Base-by-base conservation (phyloP, 1,140 invertebrate species). In the Heterodera schachtii region DNA sequence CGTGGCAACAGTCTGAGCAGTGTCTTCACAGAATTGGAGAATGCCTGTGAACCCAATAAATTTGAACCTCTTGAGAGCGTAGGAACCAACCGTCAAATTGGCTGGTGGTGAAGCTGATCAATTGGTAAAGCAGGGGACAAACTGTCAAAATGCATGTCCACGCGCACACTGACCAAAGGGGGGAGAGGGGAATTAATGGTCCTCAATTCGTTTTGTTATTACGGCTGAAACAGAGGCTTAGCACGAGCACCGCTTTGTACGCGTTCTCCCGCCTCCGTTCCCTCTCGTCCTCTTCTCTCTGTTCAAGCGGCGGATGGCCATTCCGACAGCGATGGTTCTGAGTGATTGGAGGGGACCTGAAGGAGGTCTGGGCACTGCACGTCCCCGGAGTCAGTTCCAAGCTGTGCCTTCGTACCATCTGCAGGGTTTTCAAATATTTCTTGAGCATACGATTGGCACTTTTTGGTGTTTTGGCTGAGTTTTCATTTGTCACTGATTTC, bases 21-120 rank as follows among this genome's bases (percentile, higher is more conserved):
- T 85, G 46, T 80, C 83, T 60, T 86, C 85, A 66, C 85, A 86
- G 64, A 86, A 86, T 73, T 86, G 75, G 46, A 86, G 75, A 19
- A 86, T 75, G 31, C 78, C 70, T 78, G 57, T 31, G 13, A 60
- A 60, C 13, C 57, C 16, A 4, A 4, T 60, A 11, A 4, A 69
- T 52, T 78, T 71, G 16, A 41, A 46, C 47, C 44, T 69, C 16
- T 69, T 69, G 31, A 31, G 16, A 43, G 4, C 2, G 7, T n/a
- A 2, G 3, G 21, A 69, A 71, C 49, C n/a, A 44, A 84, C 73
- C 76, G 41, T 73, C 82, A 52, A 81, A 85, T 77, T 86, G 85
- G n/a, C 49, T 83, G 44, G 75, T 85, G 11, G 85, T 79, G 11
- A 84, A 49, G 57, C 76, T 84, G 9, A 87, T 41, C 64, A 82